Base-by-base conservation (phyloP, 2,113 vertebrate species). In the Zosterops japonicus region DNA sequence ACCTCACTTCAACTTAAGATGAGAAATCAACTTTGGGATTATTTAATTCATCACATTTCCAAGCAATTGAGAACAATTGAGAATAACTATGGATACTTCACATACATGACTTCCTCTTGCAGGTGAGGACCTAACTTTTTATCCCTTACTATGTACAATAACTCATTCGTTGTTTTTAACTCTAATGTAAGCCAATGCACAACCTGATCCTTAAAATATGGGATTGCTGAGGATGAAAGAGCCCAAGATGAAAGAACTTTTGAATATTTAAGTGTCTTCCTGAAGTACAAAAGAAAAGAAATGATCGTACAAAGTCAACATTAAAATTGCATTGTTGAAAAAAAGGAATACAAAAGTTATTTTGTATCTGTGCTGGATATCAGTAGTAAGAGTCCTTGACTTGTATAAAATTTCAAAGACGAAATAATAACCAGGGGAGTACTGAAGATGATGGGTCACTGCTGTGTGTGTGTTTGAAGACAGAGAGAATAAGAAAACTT, bases 351-450 rank as follows among this genome's bases (percentile, higher is more conserved):
- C 14, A 59, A 24, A 46, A 82, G 50, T 56, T 75, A 27, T 76
- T 69, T 92, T 46, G 44, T 31, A 44, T n/a, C 23, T 19, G 15
- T 87, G 14, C 36, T 64, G 12, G n/a, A 52, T 52, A 35, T 57
- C 2, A 3, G 6, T 20, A 24, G 21, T 7, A 70, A 31, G 28
- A 46, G 12, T 64, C 7, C 19, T 59, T 57, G 50, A 31, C 36
- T 59, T 0, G 0, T 14, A 52, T 16, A 87, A 64, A 33, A 57
- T 70, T 52, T 52, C 29, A 31, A 61, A 61, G 23, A 15, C 8
- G 36, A 81, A 55, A 42, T 42, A 42, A 49, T 33, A 82, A 44
- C 24, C 28, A 57, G 28, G 14, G 23, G 9, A 52, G 3, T n/a
- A 35, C 33, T 52, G 49, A 76, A 52, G 42, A 39, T 50, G 24